Percentiles rank a stretch among this genome's conserved stretches.
Evolutionary conservation across 2,113 vertebrate species (phyloP).

Genomic region (Heptranchias perlo): DNA sequence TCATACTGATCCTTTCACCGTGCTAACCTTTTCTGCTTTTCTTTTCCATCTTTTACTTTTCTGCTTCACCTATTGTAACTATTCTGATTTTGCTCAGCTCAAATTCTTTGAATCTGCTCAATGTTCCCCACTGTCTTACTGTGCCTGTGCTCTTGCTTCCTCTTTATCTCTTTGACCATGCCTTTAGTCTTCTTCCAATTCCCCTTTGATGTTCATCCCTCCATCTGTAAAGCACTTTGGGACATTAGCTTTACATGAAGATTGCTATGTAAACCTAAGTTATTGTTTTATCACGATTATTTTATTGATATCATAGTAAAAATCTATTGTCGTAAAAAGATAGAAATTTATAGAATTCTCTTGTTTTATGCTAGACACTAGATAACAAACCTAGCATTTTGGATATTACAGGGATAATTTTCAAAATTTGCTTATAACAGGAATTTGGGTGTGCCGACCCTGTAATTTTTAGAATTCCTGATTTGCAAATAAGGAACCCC

Average conservation of each 20-base stretch:
- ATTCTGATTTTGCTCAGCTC: background rate
- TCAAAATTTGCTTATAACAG: too few relatives aligned
- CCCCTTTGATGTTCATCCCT: background rate
- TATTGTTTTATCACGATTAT: background rate
- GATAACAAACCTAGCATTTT: too few relatives aligned
- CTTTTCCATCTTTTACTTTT: background rate
- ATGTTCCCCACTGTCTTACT: background rate
- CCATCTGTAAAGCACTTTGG: background rate
- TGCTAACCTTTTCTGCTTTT: background rate
- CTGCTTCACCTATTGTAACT: background rate
- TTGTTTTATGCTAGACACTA: too few relatives aligned
- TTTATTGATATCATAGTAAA: background rate
- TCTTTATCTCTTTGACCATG: background rate
- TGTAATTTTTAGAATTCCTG: too few relatives aligned
- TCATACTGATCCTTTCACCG: background rate
- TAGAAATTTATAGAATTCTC: background rate
- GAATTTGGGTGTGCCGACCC: too few relatives aligned
- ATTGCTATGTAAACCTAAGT: background rate
- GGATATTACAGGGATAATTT: too few relatives aligned
- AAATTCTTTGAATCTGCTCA: background rate
- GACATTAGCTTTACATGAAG: background rate
- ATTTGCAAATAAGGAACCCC: too few relatives aligned
- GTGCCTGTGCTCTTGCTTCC: background rate
- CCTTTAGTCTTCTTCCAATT: background rate
- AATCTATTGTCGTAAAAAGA: background rate